phyloP scores from a whole-genome alignment of 2,888 invertebrate genomes.

The Willowsia nigromaculata region DNA sequence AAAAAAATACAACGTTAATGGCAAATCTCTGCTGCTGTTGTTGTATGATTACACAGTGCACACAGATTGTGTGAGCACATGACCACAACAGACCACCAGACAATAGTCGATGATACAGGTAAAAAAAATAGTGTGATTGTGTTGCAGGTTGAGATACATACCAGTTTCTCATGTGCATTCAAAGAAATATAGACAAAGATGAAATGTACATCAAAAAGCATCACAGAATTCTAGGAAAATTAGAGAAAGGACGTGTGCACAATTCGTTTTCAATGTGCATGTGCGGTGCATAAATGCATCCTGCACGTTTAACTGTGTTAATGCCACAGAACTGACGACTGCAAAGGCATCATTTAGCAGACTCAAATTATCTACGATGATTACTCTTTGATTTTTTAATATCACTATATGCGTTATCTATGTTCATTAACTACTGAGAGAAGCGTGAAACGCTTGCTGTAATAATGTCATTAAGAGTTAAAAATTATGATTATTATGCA shows the following conservation, averaged over 20 bases:
- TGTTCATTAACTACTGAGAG: constrained; percentile 24
- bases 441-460: constrained; percentile 28
- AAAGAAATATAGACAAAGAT: neutral
- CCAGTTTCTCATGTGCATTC: neutral
- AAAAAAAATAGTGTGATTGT: neutral
- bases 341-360: neutral
- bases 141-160: neutral
- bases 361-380: neutral
- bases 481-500: neutral
- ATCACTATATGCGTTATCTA: neutral
- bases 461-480: neutral
- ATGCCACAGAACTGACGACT: neutral
- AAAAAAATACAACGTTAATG: neutral
- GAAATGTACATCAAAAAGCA: neutral
- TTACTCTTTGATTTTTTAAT: constrained; percentile 29
- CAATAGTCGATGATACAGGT: neutral
- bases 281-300: neutral
- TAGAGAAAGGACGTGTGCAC: constrained; percentile 15
- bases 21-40: neutral
- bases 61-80: neutral
- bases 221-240: neutral
- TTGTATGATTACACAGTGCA: neutral
- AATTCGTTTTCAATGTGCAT: neutral
- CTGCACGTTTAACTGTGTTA: neutral
- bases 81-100: neutral